Conservation (phyloP, 2,113 vertebrate species). For the Silurus meridionalis region DNA sequence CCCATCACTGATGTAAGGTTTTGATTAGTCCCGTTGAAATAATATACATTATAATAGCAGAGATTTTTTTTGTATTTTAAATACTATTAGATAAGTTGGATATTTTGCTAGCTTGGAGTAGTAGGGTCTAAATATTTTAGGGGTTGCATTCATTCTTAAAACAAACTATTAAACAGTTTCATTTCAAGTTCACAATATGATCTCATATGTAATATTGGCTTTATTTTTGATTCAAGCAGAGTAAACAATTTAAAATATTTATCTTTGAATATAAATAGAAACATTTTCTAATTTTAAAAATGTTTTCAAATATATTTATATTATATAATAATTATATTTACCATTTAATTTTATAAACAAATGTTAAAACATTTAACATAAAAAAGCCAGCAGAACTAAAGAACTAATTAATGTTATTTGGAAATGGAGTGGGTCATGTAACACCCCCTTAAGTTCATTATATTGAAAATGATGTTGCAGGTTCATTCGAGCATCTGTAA, state of each 20-base stretch:
- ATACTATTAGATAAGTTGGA: background rate
- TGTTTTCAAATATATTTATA: background rate
- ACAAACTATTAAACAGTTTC: background rate
- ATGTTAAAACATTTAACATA: constrained; percentile 68
- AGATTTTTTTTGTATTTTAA: background rate
- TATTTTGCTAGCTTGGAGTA: too few species aligned
- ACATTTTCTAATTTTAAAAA: background rate
- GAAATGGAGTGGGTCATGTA: constrained; percentile 62
- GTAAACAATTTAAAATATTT: background rate
- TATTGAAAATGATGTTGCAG: constrained; percentile 23
- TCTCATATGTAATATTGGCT: background rate
- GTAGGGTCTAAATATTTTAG: background rate
- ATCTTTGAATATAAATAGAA: background rate
- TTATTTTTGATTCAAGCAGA: background rate
- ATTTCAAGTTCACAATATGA: background rate
- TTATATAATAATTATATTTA: background rate
- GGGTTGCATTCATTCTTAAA: background rate
- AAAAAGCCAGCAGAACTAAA: constrained; percentile 59
- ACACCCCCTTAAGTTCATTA: constrained; percentile 58
- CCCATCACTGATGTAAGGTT: background rate
- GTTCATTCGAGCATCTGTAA: constrained; percentile 25
- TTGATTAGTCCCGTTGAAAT: background rate
- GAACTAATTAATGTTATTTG: constrained; percentile 69
- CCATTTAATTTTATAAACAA: constrained; percentile 1
- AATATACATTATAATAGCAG: background rate